These are phyloP conservation scores for Pachydiplax longipennis DNA, from an alignment of 2,888 invertebrate genomes.

Conservation along the genomic window DNA sequence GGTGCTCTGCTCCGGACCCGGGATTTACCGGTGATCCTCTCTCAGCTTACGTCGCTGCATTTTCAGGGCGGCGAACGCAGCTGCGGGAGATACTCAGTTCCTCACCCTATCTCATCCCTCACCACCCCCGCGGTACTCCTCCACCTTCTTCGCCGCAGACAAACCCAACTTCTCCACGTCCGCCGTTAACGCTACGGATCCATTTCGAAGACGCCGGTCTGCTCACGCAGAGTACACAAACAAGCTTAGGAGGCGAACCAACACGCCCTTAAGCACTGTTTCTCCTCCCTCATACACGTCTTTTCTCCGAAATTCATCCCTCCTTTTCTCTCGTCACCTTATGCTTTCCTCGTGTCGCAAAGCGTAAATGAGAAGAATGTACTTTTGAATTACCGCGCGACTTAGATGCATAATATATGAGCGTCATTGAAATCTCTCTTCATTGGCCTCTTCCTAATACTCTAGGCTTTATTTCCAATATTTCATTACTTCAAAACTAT, in stretches of 20 bases:
- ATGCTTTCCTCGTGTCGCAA: too few species aligned
- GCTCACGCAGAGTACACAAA: constrained; percentile 27
- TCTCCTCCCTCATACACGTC: background rate
- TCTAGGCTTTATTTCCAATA: too few species aligned
- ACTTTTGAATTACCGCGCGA: too few species aligned
- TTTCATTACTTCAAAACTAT: too few species aligned
- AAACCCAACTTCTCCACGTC: background rate
- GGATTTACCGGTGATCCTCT: constrained; percentile 43
- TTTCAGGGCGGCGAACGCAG: constrained; percentile 26
- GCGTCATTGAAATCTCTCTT: too few species aligned
- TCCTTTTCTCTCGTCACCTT: background rate
- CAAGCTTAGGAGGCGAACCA: constrained; percentile 28
- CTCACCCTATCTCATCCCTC: background rate
- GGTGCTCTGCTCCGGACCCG: constrained; percentile 37
- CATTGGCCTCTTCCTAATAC: too few species aligned
- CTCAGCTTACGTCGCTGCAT: constrained; percentile 40
- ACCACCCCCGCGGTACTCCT: background rate
- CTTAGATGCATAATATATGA: too few species aligned
- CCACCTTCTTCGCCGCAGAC: background rate
- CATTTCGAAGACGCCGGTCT: constrained; percentile 31
- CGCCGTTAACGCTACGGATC: background rate
- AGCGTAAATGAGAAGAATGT: too few species aligned
- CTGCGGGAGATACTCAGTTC: constrained; percentile 33
- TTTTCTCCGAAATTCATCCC: background rate
- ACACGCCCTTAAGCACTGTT: constrained; percentile 28